Evolutionary conservation across 2,113 vertebrate species (phyloP), one percentile per base, ranked within the genome.

Genomic region (Corythaixoides concolor): DNA sequence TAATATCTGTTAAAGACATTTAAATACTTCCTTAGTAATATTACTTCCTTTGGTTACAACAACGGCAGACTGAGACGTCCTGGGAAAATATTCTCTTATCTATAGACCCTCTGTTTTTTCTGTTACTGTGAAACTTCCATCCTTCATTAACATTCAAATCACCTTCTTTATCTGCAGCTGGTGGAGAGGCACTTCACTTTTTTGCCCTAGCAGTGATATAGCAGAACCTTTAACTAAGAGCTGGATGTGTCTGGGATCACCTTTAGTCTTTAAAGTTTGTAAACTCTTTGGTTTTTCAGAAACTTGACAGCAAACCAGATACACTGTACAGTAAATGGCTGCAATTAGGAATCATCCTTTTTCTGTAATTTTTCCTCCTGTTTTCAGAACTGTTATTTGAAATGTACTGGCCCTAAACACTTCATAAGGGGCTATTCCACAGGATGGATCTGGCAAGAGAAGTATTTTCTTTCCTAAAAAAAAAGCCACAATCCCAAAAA

Each of bases 21-120:
- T 96, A 89, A 97, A 96, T 74, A 95, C 93, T 97, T 97, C 90
- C 95, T 96, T 93, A 95, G 89, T 96, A 93, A 89, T 96, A 96
- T 96, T 95, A 96, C 96, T 97, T 97, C 97, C 96, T 95, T 87
- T 41, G 45, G 90, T 92, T 96, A 70, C 60, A 95, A 92, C 92
- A 95, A 96, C 80, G 93, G 80, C 76, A 95, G 89, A 93, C 76
- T 85, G 92, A 73, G 92, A 88, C 15, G 33, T 92, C 84, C 95
- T 95, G 91, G 92, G 90, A 95, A 96, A 96, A 96, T 97, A 93
- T 93, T 96, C 91, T 93, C 94, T 97, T 97, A 95, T 95, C 95
- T 97, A 94, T 96, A 89, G 89, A 88, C 90, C 86, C 94, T 96
- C 96, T 96, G 91, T 94, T 92, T 97, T 93, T 93, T 88, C 91